Evolutionary conservation across 2,888 invertebrate genomes (phyloP), one percentile per base, ranked within the genome.

Genomic region (Amiota communis): DNA sequence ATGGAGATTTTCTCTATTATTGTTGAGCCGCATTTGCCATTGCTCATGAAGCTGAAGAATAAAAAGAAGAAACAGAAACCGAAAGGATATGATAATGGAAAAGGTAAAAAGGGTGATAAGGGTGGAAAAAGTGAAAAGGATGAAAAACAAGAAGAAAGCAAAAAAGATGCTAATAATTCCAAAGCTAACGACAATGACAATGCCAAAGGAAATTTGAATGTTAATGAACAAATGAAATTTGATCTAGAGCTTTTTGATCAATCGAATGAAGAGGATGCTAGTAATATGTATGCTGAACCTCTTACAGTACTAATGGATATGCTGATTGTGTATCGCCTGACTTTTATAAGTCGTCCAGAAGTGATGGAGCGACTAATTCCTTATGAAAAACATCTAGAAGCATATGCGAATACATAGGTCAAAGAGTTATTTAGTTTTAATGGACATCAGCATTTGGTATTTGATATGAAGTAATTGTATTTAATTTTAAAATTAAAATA

Each of bases 271-370:
- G 6, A 2, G 6, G 36, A 36, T 36, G 36, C 36, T 36, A 75
- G 83, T 11, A 89, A 89, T 76, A 79, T 82, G 2, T 89, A 86
- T 73, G 87, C 87, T 12, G 89, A 89, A 72, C 86, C 87, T 0
- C 49, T 84, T 47, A 86, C 83, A 59, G 81, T 83, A 0, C 75
- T 86, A 8, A 75, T 80, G n/a, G 81, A 83, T 69, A 77, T 83
- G 10, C 75, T 78, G 70, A 76, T 72, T 47, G 77, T 82, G 48
- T 85, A 87, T 65, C 78, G 76, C 6, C 61, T n/a, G 23, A 80
- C 80, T 1, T 88, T 86, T 72, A 65, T 74, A n/a, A 59, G 68
- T 3, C 81, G 83, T n/a, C 47, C 72, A 12, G 79, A 82, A 71
- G 70, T 88, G 63, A 63, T 79, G 48, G 64, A 71, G 1, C 70